A percentile compares a stretch with the other conserved stretches of the same genome.
Conservation (phyloP, 2,888 invertebrate species). For the Papilio gigon region DNA sequence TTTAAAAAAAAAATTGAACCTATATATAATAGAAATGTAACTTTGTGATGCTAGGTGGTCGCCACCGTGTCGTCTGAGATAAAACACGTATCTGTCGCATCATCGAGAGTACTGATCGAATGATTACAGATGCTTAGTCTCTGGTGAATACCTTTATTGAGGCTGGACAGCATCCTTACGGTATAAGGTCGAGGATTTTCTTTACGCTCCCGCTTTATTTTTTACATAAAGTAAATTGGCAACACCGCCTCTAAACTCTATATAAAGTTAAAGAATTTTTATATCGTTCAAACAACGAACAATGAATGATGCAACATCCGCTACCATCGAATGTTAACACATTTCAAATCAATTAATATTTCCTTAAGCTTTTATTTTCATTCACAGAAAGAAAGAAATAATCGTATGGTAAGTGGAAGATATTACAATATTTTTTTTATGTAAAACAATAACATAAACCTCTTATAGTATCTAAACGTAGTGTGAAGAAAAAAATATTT, state of each 20-base stretch:
- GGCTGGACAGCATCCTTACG: not conserved
- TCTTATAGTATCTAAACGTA: no score
- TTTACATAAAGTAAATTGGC: no score
- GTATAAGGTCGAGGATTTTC: not conserved
- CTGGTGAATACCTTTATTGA: no score
- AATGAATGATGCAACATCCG: no score
- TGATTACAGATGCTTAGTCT: no score
- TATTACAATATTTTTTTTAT: not conserved
- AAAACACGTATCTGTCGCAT: not conserved
- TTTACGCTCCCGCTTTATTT: not conserved
- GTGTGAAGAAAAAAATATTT: no score
- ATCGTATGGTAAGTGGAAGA: conserved; percentile 44
- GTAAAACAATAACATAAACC: not conserved
- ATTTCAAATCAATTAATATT: not conserved
- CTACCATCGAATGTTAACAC: not conserved
- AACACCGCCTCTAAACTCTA: no score
- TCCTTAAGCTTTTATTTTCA: conserved; percentile 33
- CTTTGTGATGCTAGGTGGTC: no score
- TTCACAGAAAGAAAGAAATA: conserved; percentile 47
- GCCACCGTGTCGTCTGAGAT: not conserved
- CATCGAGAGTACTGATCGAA: not conserved
- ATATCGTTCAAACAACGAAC: not conserved
- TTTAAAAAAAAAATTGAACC: no score
- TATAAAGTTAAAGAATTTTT: not conserved
- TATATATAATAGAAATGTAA: no score